Base-by-base conservation (phyloP, 2,888 invertebrate species). In the Tanytarsus gracilentus region DNA sequence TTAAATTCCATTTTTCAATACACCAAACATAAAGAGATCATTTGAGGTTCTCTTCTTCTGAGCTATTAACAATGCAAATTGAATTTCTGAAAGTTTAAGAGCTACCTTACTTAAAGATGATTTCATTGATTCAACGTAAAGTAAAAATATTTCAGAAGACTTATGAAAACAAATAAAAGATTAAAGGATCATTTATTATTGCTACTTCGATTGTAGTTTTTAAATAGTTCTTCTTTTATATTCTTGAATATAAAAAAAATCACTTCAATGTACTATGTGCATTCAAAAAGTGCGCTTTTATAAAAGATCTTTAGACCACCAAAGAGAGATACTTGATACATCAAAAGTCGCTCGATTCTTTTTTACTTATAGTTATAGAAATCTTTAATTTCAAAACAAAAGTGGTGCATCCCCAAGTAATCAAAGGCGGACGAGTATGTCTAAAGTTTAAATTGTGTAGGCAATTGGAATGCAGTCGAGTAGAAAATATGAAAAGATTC, bases 401-500 rank as follows among this genome's bases (percentile, higher is more conserved):
- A n/a, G n/a, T n/a, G n/a, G n/a, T n/a, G n/a, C n/a, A n/a, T n/a
- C n/a, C n/a, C n/a, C n/a, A n/a, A n/a, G n/a, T n/a, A n/a, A n/a
- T n/a, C n/a, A n/a, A n/a, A n/a, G n/a, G n/a, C n/a, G n/a, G 23
- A 44, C 11, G 44, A 23, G 11, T 7, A 44, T 9, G 2, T 18
- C 1, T 1, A 49, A 49, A 16, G n/a, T n/a, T n/a, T n/a, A n/a
- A n/a, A n/a, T n/a, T n/a, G n/a, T 27, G 27, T 26, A 11, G 27
- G 16, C 49, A 49, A 49, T 49, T 27, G 49, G 49, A 25, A 49
- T 16, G 49, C 49, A 49, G 8, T 49, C 25, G 27, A 49, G 26
- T 9, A 27, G 27, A 27, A 49, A 49, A 49, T 49, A 49, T 49
- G 49, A 44, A 44, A 44, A 36, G 14, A 14, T 14, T 16, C 16